Evolutionary conservation across 1,140 invertebrate genomes (phyloP), one percentile per base, ranked within the genome.

Genomic region (Drosophila nasuta): DNA sequence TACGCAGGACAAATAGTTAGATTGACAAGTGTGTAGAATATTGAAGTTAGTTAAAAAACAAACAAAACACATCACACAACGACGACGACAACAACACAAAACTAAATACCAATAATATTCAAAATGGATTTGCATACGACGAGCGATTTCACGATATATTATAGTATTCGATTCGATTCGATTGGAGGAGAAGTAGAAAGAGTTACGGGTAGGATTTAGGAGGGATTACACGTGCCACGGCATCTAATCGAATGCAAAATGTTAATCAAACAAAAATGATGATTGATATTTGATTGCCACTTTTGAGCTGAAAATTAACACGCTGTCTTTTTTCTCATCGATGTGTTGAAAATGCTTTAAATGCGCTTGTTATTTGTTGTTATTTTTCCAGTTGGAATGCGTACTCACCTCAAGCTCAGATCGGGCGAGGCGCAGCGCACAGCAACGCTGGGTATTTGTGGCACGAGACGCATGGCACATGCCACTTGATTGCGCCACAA

Each of bases 401-500:
- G 13, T 6, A 89, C 92, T 93, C 95, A 97, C 96, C 96, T 97
- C 65, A 97, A 94, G 92, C 96, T 97, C 33, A 98, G 94, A 94
- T 99, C 98, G 13, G 98, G 97, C 77, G 97, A 98, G 3, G 97
- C 97, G 93, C 97, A 98, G 33, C 98, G 95, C 17, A 97, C 94
- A 1, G 97, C 95, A 0, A 97, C 95, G 82, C 95, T 96, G 0
- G 97, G 96, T 30, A 95, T 95, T 43, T 97, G 96, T 17, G 97
- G 97, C 1, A 98, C 98, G 5, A 99, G 96, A 70, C 97, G 94
- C 93, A 98, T 99, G 2, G 98, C 97, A 93, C 98, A 97, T 8
- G 97, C 97, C 57, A 98, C 95, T 93, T 99, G 99, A 93, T 99
- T 99, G 88, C 98, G 97, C 98, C 98, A 99, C 0, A 99, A 68